phyloP scores from a whole-genome alignment of 2,888 invertebrate genomes.

The Drosophila pegasa region DNA sequence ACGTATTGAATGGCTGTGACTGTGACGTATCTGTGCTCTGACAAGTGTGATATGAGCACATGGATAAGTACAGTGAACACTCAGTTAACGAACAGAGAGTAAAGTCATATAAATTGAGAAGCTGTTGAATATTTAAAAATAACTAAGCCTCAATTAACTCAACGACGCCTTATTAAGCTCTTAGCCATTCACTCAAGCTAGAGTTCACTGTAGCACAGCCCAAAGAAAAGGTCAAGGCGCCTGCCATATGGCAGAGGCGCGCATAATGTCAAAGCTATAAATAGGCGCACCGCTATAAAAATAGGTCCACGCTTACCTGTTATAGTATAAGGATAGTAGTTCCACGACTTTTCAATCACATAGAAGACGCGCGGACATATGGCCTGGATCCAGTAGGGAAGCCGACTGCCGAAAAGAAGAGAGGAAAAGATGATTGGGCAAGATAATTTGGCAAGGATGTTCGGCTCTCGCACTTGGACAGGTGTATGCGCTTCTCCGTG shows the following conservation, averaged over 20 bases:
- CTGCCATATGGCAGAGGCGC: slow-evolving; percentile 48
- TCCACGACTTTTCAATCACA: slow-evolving; percentile 97
- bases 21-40: slow-evolving; percentile 47
- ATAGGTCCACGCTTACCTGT: slow-evolving; percentile 87
- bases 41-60: slow-evolving; percentile 39
- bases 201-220: not conserved
- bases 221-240: slow-evolving; percentile 1
- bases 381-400: slow-evolving; percentile 95
- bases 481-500: slow-evolving; percentile 95
- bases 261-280: not conserved
- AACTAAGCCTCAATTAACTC: not conserved
- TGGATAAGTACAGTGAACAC: not conserved
- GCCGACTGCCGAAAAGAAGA: slow-evolving; percentile 86
- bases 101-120: too few species aligned
- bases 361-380: slow-evolving; percentile 96
- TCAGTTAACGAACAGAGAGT: not conserved
- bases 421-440: not conserved
- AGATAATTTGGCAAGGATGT: not conserved
- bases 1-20: slow-evolving; percentile 22
- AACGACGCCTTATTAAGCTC: too few species aligned
- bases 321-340: slow-evolving; percentile 95
- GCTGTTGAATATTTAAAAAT: not conserved
- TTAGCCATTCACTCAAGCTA: not conserved
- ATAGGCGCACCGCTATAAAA: not conserved
- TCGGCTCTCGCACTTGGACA: slow-evolving; percentile 89